Conservation (phyloP, 2,888 invertebrate genomes). For the Dryomyza anilis region DNA sequence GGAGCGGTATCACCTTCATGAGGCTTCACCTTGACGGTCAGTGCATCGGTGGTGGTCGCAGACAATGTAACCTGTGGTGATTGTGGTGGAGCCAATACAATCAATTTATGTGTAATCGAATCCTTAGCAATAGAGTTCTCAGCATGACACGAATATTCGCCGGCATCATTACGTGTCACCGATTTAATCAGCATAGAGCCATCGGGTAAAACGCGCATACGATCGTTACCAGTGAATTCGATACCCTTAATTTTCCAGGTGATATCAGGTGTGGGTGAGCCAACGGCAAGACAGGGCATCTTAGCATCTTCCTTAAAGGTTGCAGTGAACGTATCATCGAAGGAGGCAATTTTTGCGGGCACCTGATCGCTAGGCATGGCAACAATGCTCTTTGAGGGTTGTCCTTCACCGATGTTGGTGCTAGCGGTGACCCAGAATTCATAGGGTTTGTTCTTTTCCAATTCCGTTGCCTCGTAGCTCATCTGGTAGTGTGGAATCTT, state of each 20-base stretch:
- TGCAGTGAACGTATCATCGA: conserved; percentile 90
- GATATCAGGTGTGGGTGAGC: conserved; percentile 87
- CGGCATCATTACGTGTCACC: conserved; percentile 87
- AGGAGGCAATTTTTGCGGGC: conserved; percentile 92
- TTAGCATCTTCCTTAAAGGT: conserved; percentile 92
- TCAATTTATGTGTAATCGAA: conserved; percentile 86
- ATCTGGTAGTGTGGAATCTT: conserved; percentile 84
- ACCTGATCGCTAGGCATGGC: conserved; percentile 80
- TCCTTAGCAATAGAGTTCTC: conserved; percentile 93
- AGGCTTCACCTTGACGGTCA: conserved; percentile 75
- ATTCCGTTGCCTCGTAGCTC: conserved; percentile 83
- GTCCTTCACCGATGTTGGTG: conserved; percentile 92
- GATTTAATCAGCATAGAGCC: conserved; percentile 90
- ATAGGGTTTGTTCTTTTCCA: conserved; percentile 81
- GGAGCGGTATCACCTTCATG: conserved; percentile 82
- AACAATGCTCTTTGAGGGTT: conserved; percentile 84
- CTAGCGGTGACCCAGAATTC: conserved; percentile 96
- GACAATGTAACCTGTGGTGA: conserved; percentile 76
- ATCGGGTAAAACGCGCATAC: conserved; percentile 83
- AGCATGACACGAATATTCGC: conserved; percentile 92
- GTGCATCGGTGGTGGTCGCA: conserved; percentile 75
- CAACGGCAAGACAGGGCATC: conserved; percentile 89
- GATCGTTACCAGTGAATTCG: conserved; percentile 78
- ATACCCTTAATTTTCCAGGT: conserved; percentile 88
- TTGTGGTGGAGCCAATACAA: conserved; percentile 79